phyloP scores from a whole-genome alignment of 1,140 invertebrate genomes.

The Drosophila pallidifrons region DNA sequence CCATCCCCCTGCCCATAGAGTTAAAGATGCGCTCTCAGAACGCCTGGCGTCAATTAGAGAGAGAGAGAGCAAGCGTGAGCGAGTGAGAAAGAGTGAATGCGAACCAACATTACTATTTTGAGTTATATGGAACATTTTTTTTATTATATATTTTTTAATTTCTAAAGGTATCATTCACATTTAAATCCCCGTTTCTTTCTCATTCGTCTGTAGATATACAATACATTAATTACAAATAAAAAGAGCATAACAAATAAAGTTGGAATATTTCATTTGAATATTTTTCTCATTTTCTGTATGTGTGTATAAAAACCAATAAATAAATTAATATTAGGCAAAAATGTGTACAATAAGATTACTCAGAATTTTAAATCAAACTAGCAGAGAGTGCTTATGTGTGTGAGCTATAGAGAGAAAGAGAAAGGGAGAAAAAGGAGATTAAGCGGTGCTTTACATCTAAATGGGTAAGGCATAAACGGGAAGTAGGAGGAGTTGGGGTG shows the following conservation, averaged over 20 bases:
- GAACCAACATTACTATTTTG: conserved; percentile 8
- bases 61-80: neutral
- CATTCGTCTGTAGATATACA: conserved; percentile 28
- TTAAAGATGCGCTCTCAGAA: neutral
- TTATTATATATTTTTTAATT: conserved; percentile 49
- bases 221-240: conserved; percentile 11
- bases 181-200: conserved; percentile 36
- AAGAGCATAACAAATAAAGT: conserved; percentile 45
- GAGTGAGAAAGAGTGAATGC: neutral
- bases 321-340: conserved; percentile 35
- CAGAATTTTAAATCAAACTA: conserved; percentile 23
- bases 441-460: conserved; percentile 30
- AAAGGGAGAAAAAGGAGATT: conserved; percentile 4
- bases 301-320: conserved; percentile 28
- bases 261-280: conserved; percentile 21
- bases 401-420: neutral
- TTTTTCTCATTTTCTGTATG: conserved; percentile 12
- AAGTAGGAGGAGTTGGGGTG: too few relatives aligned
- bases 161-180: conserved; percentile 33
- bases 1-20: neutral
- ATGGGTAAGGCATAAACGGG: conserved; percentile 29
- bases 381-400: neutral
- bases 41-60: conserved; percentile 3
- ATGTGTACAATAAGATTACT: conserved; percentile 26
- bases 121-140: conserved; percentile 37